Evolutionary conservation across 2,888 invertebrate genomes (phyloP).

Genomic region (Leptogaster cylindrica): DNA sequence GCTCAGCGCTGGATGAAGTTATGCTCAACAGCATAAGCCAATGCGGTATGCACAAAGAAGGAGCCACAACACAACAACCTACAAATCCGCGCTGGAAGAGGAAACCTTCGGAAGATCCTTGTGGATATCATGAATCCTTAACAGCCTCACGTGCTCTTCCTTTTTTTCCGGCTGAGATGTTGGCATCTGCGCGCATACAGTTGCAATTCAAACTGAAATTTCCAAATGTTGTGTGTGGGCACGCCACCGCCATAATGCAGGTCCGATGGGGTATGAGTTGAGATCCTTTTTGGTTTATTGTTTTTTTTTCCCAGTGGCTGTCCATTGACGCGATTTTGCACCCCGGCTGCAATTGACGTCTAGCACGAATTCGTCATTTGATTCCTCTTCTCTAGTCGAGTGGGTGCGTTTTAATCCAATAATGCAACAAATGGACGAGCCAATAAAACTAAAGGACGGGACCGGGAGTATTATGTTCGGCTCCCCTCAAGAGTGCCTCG

Average conservation of each 20-base stretch:
- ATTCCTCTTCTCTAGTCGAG: neutral
- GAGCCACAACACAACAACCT: slow-evolving; percentile 2
- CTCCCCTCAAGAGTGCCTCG: neutral
- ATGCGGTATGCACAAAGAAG: slow-evolving; percentile 7
- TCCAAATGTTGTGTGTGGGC: no score
- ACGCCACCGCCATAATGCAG: no score
- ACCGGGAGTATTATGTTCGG: neutral
- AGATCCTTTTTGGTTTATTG: no score
- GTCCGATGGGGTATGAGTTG: no score
- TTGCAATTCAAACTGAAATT: no score
- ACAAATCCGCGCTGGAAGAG: neutral
- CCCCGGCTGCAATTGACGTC: slow-evolving; percentile 3
- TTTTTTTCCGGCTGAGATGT: neutral
- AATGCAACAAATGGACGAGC: slow-evolving; percentile 33
- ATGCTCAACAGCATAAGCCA: slow-evolving; percentile 29
- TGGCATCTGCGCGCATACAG: slow-evolving; percentile 29
- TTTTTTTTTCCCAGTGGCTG: no score
- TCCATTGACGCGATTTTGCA: neutral
- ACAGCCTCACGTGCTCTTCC: neutral
- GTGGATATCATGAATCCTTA: slow-evolving; percentile 1
- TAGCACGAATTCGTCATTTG: neutral
- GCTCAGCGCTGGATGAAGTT: slow-evolving; percentile 22
- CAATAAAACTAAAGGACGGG: no score
- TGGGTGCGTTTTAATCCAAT: slow-evolving; percentile 33
- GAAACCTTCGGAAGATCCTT: slow-evolving; percentile 26